Conservation (phyloP, 2,113 vertebrate species). For the Pithys albifrons region DNA sequence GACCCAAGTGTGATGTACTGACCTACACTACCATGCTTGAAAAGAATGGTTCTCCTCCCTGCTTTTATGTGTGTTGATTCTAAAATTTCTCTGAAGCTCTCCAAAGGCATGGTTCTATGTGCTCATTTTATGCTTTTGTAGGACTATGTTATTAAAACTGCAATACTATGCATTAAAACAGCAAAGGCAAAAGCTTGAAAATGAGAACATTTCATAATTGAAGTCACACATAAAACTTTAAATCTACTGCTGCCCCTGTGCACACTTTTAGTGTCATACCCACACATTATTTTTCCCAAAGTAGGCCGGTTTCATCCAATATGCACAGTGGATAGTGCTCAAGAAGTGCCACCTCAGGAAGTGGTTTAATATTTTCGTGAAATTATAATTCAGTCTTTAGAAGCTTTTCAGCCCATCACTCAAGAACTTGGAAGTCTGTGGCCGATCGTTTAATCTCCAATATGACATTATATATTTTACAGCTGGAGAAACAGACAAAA, state of each 20-base stretch:
- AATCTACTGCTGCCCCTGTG: background rate
- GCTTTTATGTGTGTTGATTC: background rate
- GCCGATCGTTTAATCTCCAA: background rate
- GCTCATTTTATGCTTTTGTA: background rate
- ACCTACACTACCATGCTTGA: rapidly evolving
- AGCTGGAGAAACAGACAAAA: background rate
- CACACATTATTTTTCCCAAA: background rate
- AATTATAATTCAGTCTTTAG: background rate
- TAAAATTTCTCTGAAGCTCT: background rate
- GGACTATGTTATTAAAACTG: background rate
- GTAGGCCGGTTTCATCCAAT: background rate
- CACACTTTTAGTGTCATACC: background rate
- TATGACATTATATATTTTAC: background rate
- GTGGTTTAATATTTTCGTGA: background rate
- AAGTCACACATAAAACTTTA: background rate
- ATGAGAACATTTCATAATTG: background rate
- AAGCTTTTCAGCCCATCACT: background rate
- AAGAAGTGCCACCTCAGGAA: background rate
- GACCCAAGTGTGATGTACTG: background rate
- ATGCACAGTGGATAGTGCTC: background rate
- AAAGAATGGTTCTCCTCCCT: background rate
- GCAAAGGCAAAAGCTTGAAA: background rate
- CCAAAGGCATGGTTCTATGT: background rate
- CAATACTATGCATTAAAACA: background rate
- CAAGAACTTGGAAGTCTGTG: background rate